Evolutionary conservation across 1,140 invertebrate genomes (phyloP), one percentile per base, ranked within the genome.

Genomic region (Aphidius ervi): DNA sequence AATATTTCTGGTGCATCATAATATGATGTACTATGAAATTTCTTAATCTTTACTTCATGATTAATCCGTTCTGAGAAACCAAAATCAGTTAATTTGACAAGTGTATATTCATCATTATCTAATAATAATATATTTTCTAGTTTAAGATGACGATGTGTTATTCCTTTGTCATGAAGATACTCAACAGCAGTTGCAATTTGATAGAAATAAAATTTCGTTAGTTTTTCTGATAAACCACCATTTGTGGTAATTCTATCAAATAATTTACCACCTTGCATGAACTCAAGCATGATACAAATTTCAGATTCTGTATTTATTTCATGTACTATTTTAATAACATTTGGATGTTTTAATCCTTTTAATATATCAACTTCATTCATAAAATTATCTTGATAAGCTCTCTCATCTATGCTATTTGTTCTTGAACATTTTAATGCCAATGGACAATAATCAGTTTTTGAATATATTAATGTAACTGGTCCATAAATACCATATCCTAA

Each of bases 121-220:
- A 85, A 83, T 31, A 93, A 71, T 56, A 94, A 74, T 61, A 94
- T 87, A 81, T 94, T 94, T 77, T 92, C 91, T 56, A 90, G 90
- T 86, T 96, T 96, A 9, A 97, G 79, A 76, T 96, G 94, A 71
- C 94, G 85, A 75, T 97, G 93, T 23, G 89, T 92, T 62, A 97
- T 92, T 39, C 87, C 88, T 68, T 87, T 80, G 63, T 85, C 82
- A 76, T 96, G 94, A 2, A 96, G 80, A 78, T 95, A 95, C 70
- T 91, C 82, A 2, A 94, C 87, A 47, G 90, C 93, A 46, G 87
- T 71, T 46, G 87, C 84, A 76, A 97, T 89, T 81, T 96, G 93
- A 74, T 90, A 90, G 74, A 95, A 94, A 47, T 91, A 81, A 49
- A 91, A 80, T 76, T 92, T 91, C 0, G 88, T 84, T 43, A 83